Evolutionary conservation across 2,113 vertebrate species (phyloP), one percentile per base, ranked within the genome.

Genomic region (Alouatta palliata): DNA sequence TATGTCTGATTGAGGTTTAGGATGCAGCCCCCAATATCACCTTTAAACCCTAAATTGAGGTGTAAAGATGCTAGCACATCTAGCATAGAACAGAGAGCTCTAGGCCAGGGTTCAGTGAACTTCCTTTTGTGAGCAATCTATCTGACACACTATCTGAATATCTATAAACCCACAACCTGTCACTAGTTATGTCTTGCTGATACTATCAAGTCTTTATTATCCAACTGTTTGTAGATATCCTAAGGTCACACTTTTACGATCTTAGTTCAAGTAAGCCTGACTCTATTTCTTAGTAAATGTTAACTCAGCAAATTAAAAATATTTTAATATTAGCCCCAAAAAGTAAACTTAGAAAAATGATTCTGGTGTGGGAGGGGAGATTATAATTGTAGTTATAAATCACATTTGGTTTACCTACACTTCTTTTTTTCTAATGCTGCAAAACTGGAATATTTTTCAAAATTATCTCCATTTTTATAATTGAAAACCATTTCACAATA

Each of bases 241-340:
- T 40, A 64, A 32, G 12, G 8, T 80, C 54, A 54, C 32, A 43
- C n/a, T 93, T 95, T 61, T 16, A 73, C 37, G 6, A 68, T 32
- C 66, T 68, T 68, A 68, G 68, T 90, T 90, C 47, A 86, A 61
- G 75, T 75, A 3, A 23, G 4, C 2, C 21, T 70, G 17, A 7
- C 9, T 86, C 75, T 35, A 40, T 89, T 94, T 45, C n/a, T 70
- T n/a, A 68, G 56, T 43, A 19, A 64, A 86, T 40, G 30, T 45
- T 82, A 91, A 85, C 49, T 87, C 83, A 43, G 45, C 40, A 20
- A 81, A 54, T 66, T 77, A 47, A 91, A 94, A 96, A 88, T 37
- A 73, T 64, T 88, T 96, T 84, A 83, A 85, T 70, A 54, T 20
- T 32, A 81, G 56, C 3, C 19, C 45, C 73, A 94, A 54, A 76